These are phyloP conservation scores for Dermatemys mawii DNA, from an alignment of 2,113 vertebrate genomes.

Conservation along the genomic window DNA sequence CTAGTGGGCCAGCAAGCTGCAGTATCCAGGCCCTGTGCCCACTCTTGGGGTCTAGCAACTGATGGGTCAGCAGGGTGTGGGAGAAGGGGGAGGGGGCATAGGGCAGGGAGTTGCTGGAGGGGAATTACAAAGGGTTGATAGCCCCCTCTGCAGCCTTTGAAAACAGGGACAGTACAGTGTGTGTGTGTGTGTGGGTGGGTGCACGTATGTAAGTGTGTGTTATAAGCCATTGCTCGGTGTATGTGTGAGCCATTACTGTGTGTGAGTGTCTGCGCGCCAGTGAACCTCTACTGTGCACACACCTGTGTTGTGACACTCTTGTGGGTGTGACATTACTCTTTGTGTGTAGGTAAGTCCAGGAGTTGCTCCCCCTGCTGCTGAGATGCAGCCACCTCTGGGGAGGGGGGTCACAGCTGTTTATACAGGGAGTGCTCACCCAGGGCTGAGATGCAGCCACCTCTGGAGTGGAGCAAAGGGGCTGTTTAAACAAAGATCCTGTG, in stretches of 20 bases:
- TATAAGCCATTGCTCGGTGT: too few relatives aligned
- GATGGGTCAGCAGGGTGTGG: neutral
- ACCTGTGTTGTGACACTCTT: neutral
- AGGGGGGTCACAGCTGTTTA: neutral
- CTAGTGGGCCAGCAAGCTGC: too few relatives aligned
- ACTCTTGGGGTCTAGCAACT: neutral
- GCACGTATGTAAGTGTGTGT: neutral
- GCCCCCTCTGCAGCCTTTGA: neutral
- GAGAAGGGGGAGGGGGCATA: neutral
- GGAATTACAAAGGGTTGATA: neutral
- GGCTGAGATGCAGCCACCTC: neutral
- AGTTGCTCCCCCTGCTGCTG: neutral
- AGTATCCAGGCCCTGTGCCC: neutral
- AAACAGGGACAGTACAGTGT: neutral
- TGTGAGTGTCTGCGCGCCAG: neutral
- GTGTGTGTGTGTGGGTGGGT: neutral
- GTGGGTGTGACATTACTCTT: neutral
- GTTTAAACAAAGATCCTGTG: too few relatives aligned
- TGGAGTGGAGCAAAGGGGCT: neutral
- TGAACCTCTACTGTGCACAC: neutral
- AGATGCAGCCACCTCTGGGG: neutral
- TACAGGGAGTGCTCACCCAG: too few relatives aligned
- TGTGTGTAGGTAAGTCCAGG: neutral
- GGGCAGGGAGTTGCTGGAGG: neutral
- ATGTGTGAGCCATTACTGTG: neutral